phyloP scores from a whole-genome alignment of 2,888 invertebrate genomes.

The Carabus problematicus region DNA sequence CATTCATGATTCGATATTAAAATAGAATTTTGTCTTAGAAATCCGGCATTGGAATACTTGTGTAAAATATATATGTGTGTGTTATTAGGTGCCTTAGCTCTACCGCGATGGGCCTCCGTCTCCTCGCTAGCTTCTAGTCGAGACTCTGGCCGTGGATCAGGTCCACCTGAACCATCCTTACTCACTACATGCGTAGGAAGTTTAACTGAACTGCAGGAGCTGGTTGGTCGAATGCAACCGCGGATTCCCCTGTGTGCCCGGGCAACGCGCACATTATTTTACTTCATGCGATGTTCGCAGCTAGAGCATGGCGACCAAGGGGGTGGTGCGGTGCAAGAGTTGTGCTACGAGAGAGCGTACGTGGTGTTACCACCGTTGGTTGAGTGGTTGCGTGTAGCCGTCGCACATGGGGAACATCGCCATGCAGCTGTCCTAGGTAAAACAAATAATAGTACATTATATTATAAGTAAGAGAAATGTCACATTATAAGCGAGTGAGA shows the following conservation, averaged over 20 bases:
- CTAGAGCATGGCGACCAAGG: conserved; percentile 60
- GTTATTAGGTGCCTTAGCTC: conserved; percentile 74
- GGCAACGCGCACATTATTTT: conserved; percentile 83
- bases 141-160: conserved; percentile 57
- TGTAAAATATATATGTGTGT: neutral
- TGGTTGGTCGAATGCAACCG: conserved; percentile 69
- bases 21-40: no score
- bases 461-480: neutral
- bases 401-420: conserved; percentile 83
- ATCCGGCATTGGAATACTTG: neutral
- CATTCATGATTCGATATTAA: no score
- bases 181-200: conserved; percentile 91
- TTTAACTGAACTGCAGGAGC: conserved; percentile 77
- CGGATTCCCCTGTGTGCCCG: conserved; percentile 66
- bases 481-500: no score
- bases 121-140: conserved; percentile 61
- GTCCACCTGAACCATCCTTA: conserved; percentile 71
- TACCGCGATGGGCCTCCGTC: conserved; percentile 76
- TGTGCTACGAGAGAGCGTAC: conserved; percentile 87
- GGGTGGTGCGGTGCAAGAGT: conserved; percentile 61
- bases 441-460: neutral
- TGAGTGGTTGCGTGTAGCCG: conserved; percentile 88
- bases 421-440: conserved; percentile 74
- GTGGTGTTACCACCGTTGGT: conserved; percentile 87
- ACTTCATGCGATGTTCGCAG: conserved; percentile 92